Conservation (phyloP, 2,113 vertebrate genomes). For the Chionodraco myersi region DNA sequence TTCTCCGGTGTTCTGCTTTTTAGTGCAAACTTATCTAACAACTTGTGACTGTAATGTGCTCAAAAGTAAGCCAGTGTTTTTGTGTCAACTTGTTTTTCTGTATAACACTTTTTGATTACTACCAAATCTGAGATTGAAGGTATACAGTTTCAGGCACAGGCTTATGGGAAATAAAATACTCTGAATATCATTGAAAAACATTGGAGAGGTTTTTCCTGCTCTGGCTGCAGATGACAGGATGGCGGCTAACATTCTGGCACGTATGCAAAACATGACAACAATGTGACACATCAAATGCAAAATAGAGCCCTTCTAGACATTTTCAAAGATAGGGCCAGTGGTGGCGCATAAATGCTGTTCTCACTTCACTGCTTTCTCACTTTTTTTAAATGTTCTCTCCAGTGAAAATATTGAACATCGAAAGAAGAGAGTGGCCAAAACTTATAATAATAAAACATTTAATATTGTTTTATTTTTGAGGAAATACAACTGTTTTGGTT, state of each 20-base stretch:
- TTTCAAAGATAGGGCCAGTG: conserved; percentile 39
- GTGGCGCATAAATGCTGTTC: conserved; percentile 10
- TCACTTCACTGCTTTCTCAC: conserved; percentile 10
- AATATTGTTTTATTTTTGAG: no score
- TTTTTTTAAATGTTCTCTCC: conserved; percentile 2
- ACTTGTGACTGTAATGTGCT: not conserved
- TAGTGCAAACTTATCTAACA: not conserved
- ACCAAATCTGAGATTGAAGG: not conserved
- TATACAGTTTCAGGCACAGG: not conserved
- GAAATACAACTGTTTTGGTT: no score
- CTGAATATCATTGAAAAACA: conserved; percentile 17
- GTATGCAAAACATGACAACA: conserved; percentile 57
- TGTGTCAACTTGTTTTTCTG: no score
- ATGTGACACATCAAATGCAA: conserved; percentile 44
- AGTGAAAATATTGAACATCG: not conserved
- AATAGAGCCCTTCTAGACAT: conserved; percentile 19
- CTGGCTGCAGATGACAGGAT: conserved; percentile 38
- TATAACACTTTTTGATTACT: no score
- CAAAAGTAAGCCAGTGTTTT: not conserved
- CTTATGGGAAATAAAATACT: not conserved
- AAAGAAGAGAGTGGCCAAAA: not conserved
- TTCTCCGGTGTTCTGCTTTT: not conserved
- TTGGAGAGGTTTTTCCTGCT: conserved; percentile 30
- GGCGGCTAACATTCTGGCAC: conserved; percentile 17
- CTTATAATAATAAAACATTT: not conserved